phyloP scores from a whole-genome alignment of 1,140 invertebrate species.

The Portunus trituberculatus region DNA sequence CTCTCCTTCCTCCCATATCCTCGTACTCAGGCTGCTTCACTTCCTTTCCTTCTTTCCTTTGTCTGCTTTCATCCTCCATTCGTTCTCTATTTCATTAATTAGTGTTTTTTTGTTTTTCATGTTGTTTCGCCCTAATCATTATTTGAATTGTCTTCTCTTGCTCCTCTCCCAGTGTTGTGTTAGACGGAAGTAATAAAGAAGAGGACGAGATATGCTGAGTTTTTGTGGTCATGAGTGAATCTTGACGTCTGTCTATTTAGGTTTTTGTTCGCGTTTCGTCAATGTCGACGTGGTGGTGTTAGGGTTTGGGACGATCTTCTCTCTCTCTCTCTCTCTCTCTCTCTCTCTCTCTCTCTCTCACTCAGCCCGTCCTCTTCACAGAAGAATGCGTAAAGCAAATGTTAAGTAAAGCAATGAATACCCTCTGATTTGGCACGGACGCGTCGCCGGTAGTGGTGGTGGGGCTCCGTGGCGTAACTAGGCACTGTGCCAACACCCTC shows the following conservation, averaged over 20 bases:
- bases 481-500: slow-evolving; percentile 41
- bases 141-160: not conserved
- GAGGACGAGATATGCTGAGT: not conserved
- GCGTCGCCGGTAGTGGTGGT: not conserved
- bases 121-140: not conserved
- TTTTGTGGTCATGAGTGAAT: not conserved
- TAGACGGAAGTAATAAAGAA: not conserved
- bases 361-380: not conserved
- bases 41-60: slow-evolving; percentile 2
- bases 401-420: slow-evolving; percentile 17
- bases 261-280: not conserved
- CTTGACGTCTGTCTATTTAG: not conserved
- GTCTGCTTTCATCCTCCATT: not conserved
- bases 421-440: not conserved
- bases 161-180: not conserved
- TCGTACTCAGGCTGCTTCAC: not conserved
- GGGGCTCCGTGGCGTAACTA: slow-evolving; percentile 7
- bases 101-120: not conserved
- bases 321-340: slow-evolving; percentile 16
- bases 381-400: not conserved
- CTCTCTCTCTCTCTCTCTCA: slow-evolving; percentile 29
- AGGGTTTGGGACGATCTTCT: not conserved
- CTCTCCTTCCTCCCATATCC: not conserved
- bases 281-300: not conserved
- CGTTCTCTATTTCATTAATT: not conserved